Evolutionary conservation across 2,113 vertebrate genomes (phyloP).

Genomic region (Cheilinus undulatus): DNA sequence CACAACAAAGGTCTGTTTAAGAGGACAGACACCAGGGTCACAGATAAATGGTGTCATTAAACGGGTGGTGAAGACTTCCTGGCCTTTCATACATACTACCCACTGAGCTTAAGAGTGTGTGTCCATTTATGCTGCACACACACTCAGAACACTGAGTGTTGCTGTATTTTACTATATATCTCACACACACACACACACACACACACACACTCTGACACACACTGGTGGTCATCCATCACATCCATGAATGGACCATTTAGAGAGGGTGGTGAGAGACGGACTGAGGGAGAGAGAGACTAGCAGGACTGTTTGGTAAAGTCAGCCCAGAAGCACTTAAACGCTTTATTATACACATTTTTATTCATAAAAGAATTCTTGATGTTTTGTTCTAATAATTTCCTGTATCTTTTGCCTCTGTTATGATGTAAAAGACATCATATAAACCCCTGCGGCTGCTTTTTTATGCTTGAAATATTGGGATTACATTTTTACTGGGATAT

Average conservation of each 20-base stretch:
- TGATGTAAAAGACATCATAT: too few species aligned
- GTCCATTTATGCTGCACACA: slow-evolving; percentile 35
- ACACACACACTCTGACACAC: slow-evolving; percentile 5
- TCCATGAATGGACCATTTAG: slow-evolving; percentile 61
- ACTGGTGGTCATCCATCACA: slow-evolving; percentile 50
- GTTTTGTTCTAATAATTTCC: too few species aligned
- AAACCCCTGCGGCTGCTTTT: too few species aligned
- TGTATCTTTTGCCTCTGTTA: too few species aligned
- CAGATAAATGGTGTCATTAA: slow-evolving; percentile 70
- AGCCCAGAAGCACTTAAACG: not conserved
- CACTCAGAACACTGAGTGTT: slow-evolving; percentile 17
- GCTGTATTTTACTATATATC: slow-evolving; percentile 42
- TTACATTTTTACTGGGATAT: too few species aligned
- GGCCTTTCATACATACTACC: slow-evolving; percentile 25
- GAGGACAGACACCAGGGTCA: slow-evolving; percentile 18
- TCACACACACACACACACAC: not conserved
- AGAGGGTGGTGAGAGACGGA: slow-evolving; percentile 40
- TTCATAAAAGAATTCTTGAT: too few species aligned
- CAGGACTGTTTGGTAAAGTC: slow-evolving; percentile 30
- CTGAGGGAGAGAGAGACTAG: slow-evolving; percentile 6
- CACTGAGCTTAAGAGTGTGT: slow-evolving; percentile 15
- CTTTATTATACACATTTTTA: too few species aligned
- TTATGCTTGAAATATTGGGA: too few species aligned
- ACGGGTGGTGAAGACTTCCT: slow-evolving; percentile 49
- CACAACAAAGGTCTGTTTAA: slow-evolving; percentile 58